These are phyloP conservation scores for Gopherus evgoodei DNA, from an alignment of 2,113 vertebrate species.

Conservation along the genomic window DNA sequence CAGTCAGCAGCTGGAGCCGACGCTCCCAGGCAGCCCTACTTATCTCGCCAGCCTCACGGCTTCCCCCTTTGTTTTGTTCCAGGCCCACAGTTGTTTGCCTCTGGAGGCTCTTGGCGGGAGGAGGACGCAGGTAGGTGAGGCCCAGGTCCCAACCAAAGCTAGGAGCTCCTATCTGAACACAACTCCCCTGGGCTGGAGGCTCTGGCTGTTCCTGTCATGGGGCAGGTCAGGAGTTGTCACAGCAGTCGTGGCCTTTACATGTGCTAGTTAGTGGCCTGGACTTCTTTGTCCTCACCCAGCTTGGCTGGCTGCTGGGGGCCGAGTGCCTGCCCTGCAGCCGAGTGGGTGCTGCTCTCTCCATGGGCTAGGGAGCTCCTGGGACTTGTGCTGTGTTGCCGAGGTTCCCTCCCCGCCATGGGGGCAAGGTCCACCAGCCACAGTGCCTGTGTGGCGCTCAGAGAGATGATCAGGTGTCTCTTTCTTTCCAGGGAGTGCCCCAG, in stretches of 20 bases:
- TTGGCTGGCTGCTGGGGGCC: neutral
- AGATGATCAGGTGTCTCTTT: neutral
- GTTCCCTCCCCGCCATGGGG: neutral
- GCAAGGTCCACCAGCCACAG: neutral
- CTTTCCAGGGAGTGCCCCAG: conserved; percentile 17
- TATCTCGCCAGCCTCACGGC: neutral
- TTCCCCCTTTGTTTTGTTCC: neutral
- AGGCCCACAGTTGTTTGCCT: conserved; percentile 51
- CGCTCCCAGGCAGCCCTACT: neutral
- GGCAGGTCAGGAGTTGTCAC: neutral
- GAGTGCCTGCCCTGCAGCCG: fast-evolving
- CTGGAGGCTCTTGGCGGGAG: conserved; percentile 58
- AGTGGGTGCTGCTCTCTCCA: neutral
- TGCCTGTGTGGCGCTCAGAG: neutral
- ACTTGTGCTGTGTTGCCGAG: neutral
- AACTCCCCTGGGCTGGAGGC: neutral
- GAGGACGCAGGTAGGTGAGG: conserved; percentile 24
- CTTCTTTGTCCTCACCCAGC: too few species aligned
- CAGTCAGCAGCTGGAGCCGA: neutral
- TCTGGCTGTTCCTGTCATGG: neutral
- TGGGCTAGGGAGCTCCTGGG: neutral
- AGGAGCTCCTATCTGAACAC: neutral
- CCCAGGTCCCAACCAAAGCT: neutral
- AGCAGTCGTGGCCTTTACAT: too few species aligned
- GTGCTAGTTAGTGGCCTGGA: too few species aligned